Base-by-base conservation (phyloP, 2,888 invertebrate species). In the Heliconius aoede region DNA sequence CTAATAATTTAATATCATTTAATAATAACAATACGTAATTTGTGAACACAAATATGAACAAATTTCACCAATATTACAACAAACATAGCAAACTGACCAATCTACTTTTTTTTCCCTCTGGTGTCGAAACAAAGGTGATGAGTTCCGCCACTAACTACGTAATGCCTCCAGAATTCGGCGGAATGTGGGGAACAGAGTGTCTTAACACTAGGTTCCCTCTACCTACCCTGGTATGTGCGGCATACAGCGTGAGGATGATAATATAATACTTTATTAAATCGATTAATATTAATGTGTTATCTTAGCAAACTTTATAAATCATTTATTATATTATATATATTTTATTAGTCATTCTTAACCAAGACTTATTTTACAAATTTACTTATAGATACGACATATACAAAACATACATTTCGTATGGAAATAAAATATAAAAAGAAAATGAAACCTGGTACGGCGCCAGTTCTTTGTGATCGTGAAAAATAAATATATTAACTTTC, bases 401-500 rank as follows among this genome's bases (percentile, higher is more conserved):
- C 74, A 40, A 46, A n/a, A 46, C 15, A 61, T 26, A 32, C 61
- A 74, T 61, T 61, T 36, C 24, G n/a, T 30, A 46, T 46, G 46
- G 18, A 46, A 46, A 46, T 46, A 46, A 46, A 46, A n/a, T 55
- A 55, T 55, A 69, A 58, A 71, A 64, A 72, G 58, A 64, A 76
- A 73, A 75, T 46, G 68, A 72, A 79, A 77, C 78, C 83, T 85
- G 84, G 85, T 82, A 72, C 36, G 62, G 80, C 81, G 85, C 85
- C 84, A 85, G 82, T 78, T 85, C 84, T 84, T 83, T 84, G 82
- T 83, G 68, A 71, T 58, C 51, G 71, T 79, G 65, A 80, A 81
- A 81, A 82, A 81, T 74, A 75, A 58, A 79, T 40, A 26, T n/a
- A 61, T 58, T 61, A 11, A 69, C 76, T 78, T 79, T 81, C 80